Conservation (phyloP, 30 jellyfish, hydroid and myxozoan species). For the Aurelia aurita region DNA sequence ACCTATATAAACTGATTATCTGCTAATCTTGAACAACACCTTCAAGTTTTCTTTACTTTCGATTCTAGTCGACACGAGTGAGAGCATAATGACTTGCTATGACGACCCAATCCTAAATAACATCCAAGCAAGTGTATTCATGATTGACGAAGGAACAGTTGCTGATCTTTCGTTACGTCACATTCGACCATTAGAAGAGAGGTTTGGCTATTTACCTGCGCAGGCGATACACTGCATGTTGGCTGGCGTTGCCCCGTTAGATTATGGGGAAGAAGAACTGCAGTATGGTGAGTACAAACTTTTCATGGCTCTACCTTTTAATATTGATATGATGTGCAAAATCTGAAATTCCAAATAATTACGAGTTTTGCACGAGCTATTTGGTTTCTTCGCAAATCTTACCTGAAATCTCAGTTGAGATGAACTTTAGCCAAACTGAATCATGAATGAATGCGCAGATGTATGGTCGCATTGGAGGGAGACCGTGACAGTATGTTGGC, state of each 20-base stretch:
- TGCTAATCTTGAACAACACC: too few species aligned
- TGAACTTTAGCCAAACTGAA: too few species aligned
- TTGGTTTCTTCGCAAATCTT: too few species aligned
- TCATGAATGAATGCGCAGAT: too few species aligned
- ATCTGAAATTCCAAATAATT: too few species aligned
- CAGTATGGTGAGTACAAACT: constrained; percentile 8
- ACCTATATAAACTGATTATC: too few species aligned
- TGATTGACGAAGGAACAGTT: constrained; percentile 82
- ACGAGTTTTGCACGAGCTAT: too few species aligned
- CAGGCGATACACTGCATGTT: constrained; percentile 87
- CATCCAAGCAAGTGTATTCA: constrained; percentile 46
- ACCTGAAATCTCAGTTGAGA: too few species aligned
- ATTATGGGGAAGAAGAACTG: neutral
- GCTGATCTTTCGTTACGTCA: constrained; percentile 50
- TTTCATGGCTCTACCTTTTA: too few species aligned
- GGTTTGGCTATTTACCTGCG: constrained; percentile 69
- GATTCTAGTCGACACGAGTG: constrained; percentile 16
- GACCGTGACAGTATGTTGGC: too few species aligned
- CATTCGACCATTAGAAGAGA: constrained; percentile 74
- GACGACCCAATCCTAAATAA: constrained; percentile 61
- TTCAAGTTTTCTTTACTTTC: neutral
- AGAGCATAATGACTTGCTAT: constrained; percentile 26
- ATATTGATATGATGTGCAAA: too few species aligned
- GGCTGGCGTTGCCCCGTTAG: constrained; percentile 90
- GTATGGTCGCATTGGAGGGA: too few species aligned